Base-by-base conservation (phyloP, 1,140 invertebrate genomes). In the Drosophila guanche region DNA sequence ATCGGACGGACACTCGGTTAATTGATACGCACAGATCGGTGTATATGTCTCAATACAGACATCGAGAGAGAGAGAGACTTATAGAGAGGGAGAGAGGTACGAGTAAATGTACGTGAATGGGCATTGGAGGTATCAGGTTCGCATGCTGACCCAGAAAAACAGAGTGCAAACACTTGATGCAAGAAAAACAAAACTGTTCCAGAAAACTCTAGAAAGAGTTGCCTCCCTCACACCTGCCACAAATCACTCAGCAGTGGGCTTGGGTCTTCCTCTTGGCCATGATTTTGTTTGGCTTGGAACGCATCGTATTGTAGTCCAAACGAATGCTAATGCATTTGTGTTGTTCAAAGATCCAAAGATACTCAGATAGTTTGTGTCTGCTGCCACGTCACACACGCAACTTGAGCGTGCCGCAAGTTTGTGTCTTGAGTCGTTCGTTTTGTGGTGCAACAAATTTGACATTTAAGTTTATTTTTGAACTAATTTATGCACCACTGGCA, bases 21-120 rank as follows among this genome's bases (percentile, higher is more conserved):
- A 85, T 85, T 85, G 81, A 85, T 85, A 85, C 80, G 80, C 81
- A 85, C 74, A 75, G 53, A 74, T 70, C 67, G 65, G 52, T 33
- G 23, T 12, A 68, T 40, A 27, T 43, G 40, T 65, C 48, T 47
- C 43, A 22, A 42, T 41, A 54, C 14, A 55, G 43, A 53, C 10
- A 66, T 41, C 23, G 66, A 69, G 60, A 66, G 41, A 29, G 27
- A 10, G 33, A 29, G 27, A 7, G 27, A n/a, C n/a, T n/a, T n/a
- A n/a, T n/a, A 7, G 27, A 5, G 5, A 10, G 33, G 1, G 27
- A 37, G 33, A 37, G 33, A 10, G 33, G 33, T 10, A 33, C 29
- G 8, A 33, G 7, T 76, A 74, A 73, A 73, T 79, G 58, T 37
- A 37, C 33, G 33, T 37, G 33, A 12, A 12, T 37, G 33, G 67